Percentiles rank a stretch among this genome's conserved stretches.
Evolutionary conservation across 37 sponge, comb jelly and placozoan species (phyloP).

Genomic region (Dysidea cf. avara): DNA sequence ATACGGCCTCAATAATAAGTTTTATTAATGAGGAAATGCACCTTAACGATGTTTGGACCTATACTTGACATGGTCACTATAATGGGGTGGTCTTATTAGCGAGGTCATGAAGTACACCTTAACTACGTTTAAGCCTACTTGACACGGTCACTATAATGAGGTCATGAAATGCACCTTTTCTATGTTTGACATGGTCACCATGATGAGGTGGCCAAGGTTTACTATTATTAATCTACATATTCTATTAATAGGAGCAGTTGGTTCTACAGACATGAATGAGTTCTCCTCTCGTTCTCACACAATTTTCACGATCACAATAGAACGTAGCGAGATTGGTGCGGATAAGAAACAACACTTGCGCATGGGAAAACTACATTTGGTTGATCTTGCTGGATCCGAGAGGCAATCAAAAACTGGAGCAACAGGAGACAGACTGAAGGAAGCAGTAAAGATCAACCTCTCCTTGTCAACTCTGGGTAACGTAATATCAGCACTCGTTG

Average conservation of each 20-base stretch:
- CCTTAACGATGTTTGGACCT: not conserved
- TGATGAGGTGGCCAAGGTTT: not conserved
- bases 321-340: conserved; percentile 81
- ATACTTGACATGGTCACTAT: too few species aligned
- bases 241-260: conserved; percentile 63
- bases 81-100: too few species aligned
- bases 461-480: conserved; percentile 93
- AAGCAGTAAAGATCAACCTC: conserved; percentile 94
- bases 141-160: too few species aligned
- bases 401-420: conserved; percentile 87
- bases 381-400: conserved; percentile 97
- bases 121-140: too few species aligned
- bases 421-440: conserved; percentile 75
- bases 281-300: conserved; percentile 98
- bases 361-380: conserved; percentile 97
- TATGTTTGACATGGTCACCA: too few species aligned
- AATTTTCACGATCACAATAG: conserved; percentile 94
- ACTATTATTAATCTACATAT: too few species aligned
- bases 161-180: too few species aligned
- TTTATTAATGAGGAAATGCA: too few species aligned
- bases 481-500: conserved; percentile 97
- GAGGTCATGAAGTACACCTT: too few species aligned
- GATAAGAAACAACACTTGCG: conserved; percentile 85
- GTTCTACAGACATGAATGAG: conserved; percentile 82
- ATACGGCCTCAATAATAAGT: too few species aligned